phyloP scores from a whole-genome alignment of 2,797 vertebrate species.

The Arvicola amphibius region DNA sequence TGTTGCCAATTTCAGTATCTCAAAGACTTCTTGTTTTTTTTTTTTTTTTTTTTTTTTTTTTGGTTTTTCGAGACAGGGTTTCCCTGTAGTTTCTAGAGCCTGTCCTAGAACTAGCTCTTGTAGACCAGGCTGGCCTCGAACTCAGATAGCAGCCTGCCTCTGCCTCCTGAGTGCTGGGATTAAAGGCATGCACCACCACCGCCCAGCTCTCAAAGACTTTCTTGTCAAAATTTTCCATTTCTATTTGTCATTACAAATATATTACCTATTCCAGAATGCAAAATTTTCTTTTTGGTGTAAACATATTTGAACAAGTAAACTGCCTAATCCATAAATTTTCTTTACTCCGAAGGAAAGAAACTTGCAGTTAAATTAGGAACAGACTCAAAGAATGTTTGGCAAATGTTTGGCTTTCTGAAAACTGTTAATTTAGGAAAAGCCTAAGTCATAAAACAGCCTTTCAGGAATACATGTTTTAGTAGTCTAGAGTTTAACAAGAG shows the following conservation, averaged over 20 bases:
- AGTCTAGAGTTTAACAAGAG: not conserved
- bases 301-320: constrained; percentile 77
- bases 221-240: constrained; percentile 58
- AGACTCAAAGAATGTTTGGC: constrained; percentile 65
- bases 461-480: constrained; percentile 1
- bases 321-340: constrained; percentile 75
- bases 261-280: constrained; percentile 57
- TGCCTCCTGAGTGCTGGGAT: too few relatives aligned
- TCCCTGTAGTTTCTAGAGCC: too few relatives aligned
- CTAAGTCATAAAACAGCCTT: constrained; percentile 30
- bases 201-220: constrained; percentile 11
- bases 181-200: too few relatives aligned
- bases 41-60: too few relatives aligned
- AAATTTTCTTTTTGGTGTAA: constrained; percentile 78
- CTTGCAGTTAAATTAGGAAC: constrained; percentile 81
- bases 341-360: constrained; percentile 67
- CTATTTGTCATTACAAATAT: constrained; percentile 70
- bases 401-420: constrained; percentile 54
- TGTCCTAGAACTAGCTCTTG: too few relatives aligned
- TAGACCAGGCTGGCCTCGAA: too few relatives aligned
- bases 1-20: constrained; percentile 3
- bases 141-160: too few relatives aligned
- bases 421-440: constrained; percentile 76
- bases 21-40: too few relatives aligned
- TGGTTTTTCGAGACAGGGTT: too few relatives aligned